Evolutionary conservation across 2,113 vertebrate species (phyloP).

Genomic region (Chlamydotis undulata): DNA sequence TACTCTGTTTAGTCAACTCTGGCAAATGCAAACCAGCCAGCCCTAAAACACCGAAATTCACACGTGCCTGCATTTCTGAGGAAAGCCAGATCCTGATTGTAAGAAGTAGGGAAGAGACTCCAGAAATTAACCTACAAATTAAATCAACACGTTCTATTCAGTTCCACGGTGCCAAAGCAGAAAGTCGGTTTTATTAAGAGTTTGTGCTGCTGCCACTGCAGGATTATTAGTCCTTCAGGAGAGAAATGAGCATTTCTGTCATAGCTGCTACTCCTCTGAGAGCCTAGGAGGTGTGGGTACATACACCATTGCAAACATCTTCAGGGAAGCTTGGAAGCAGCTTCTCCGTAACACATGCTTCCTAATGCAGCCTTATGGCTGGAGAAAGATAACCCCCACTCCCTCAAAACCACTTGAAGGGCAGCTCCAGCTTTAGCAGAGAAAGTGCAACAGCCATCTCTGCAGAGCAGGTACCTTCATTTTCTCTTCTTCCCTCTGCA

Average conservation of each 20-base stretch:
- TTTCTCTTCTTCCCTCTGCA: neutral
- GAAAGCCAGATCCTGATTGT: neutral
- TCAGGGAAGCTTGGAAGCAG: neutral
- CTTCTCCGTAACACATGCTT: fast-evolving
- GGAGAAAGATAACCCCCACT: neutral
- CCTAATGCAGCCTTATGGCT: fast-evolving
- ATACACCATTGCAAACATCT: neutral
- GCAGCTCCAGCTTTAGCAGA: neutral
- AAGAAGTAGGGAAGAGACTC: neutral
- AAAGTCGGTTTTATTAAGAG: neutral
- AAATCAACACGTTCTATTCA: neutral
- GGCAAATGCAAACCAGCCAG: neutral
- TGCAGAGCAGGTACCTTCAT: neutral
- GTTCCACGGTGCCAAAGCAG: neutral
- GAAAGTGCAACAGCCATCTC: neutral
- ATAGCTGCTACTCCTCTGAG: neutral
- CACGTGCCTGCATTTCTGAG: neutral
- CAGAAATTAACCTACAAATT: neutral
- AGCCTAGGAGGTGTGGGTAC: neutral
- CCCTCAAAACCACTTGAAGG: neutral
- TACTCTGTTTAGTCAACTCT: neutral
- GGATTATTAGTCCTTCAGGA: neutral
- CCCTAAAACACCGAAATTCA: neutral
- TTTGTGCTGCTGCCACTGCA: neutral
- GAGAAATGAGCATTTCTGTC: neutral